phyloP scores from a whole-genome alignment of 2,113 vertebrate genomes.

The Xiphophorus maculatus region DNA sequence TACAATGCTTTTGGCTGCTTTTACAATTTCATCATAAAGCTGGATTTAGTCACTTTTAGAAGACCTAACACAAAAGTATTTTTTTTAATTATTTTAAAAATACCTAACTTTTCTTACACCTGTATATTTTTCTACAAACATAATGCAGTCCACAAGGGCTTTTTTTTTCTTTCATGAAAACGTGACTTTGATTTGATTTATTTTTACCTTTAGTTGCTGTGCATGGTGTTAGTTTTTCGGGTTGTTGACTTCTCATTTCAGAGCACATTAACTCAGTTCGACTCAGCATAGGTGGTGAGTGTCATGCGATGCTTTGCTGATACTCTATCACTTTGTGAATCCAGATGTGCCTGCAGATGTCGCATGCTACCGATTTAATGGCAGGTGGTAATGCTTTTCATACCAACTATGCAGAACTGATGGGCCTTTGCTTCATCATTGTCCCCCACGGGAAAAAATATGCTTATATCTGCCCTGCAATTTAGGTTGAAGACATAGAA shows the following conservation, averaged over 20 bases:
- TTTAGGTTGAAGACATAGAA: constrained; percentile 16
- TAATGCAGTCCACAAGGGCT: background rate
- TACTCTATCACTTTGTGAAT: constrained; percentile 17
- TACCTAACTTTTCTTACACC: background rate
- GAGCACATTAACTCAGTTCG: constrained; percentile 32
- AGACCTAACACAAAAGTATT: background rate
- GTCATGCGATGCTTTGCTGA: constrained; percentile 33
- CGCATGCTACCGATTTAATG: constrained; percentile 48
- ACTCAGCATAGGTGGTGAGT: constrained; percentile 39
- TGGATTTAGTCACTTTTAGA: background rate
- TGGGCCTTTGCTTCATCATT: constrained; percentile 40
- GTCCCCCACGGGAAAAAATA: constrained; percentile 46
- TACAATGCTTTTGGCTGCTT: no score
- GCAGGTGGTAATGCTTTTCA: constrained; percentile 48
- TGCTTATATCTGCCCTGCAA: constrained; percentile 30
- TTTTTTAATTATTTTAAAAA: background rate
- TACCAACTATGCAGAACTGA: constrained; percentile 38
- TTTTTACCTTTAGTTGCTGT: constrained; percentile 12
- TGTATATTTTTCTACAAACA: background rate
- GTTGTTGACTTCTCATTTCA: constrained; percentile 36
- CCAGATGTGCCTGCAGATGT: constrained; percentile 68
- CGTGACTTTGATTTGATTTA: background rate
- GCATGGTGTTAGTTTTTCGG: constrained; percentile 21
- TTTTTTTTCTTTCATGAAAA: background rate
- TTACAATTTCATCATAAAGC: no score